Evolutionary conservation across 2,113 vertebrate genomes (phyloP), one percentile per base, ranked within the genome.

Genomic region (Benitochromis conjunctus): DNA sequence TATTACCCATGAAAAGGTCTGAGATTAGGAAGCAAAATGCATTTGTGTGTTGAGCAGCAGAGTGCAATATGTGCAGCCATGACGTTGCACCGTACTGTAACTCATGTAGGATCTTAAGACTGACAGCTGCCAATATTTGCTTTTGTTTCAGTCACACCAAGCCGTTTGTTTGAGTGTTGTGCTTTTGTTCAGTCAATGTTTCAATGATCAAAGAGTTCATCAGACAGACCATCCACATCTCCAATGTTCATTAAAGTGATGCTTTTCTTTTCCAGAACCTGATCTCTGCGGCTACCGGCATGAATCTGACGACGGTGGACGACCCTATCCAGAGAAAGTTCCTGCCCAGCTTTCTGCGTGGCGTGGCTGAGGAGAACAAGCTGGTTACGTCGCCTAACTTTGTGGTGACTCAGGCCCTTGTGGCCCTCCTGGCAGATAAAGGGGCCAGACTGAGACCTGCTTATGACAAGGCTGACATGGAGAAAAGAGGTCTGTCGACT

Each of bases 291-390:
- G 99, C 99, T 24, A 99, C 98, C 10, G 99, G 99, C 92, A 98
- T 99, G 94, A 99, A 99, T 91, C 94, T 99, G 86, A 99, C 98
- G 54, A 99, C 98, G 0, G 97, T 99, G 7, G 99, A 99, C 57
- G 98, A 99, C 91, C 98, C 99, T 54, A 97, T 99, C 92, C 99
- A 99, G 90, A 97, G 98, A 62, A 99, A 98, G 93, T 99, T 99
- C 94, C 95, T 99, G 62, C 99, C 99, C 62, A 98, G 98, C 90
- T 99, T 99, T 90, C 96, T 99, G 80, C 96, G 98, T 5, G 97
- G 98, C 16, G 98, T 98, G 80, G 98, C 98, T 0, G 98, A 99
- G 94, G 99, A 99, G 91, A 99, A 98, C 95, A 99, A 99, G 86
- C 97, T 99, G 46, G 96, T 99, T 34, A 99, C 98, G 0, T 99